phyloP scores from a whole-genome alignment of 2,888 invertebrate species.

The Bombylius discolor region DNA sequence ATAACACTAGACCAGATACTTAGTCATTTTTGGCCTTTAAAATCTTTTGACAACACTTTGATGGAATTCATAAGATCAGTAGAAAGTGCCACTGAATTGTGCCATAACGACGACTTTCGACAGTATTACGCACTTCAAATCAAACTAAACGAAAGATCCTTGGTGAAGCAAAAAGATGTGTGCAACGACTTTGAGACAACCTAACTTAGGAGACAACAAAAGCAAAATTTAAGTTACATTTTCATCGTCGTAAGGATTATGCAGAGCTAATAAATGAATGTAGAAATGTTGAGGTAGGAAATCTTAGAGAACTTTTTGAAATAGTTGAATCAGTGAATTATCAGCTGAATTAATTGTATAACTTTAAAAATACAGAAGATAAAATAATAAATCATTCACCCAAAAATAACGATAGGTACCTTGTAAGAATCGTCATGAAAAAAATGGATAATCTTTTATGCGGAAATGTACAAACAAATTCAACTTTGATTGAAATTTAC shows the following conservation, averaged over 20 bases:
- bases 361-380: neutral
- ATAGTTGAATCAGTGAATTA: conserved; percentile 1
- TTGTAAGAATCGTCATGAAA: no score
- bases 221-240: neutral
- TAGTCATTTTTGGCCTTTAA: no score
- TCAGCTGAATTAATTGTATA: conserved; percentile 1
- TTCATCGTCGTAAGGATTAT: neutral
- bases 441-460: no score
- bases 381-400: neutral
- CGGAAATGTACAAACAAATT: neutral
- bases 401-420: conserved; percentile 4
- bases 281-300: neutral
- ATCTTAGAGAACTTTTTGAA: no score
- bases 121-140: neutral
- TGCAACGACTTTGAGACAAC: neutral
- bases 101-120: no score
- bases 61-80: no score
- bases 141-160: neutral
- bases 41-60: no score
- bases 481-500: neutral
- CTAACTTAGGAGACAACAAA: neutral
- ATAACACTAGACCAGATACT: no score
- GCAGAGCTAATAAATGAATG: neutral
- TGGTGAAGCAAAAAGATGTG: neutral
- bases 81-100: no score